Conservation (phyloP, 1,140 invertebrate genomes). For the Dendroctonus valens region DNA sequence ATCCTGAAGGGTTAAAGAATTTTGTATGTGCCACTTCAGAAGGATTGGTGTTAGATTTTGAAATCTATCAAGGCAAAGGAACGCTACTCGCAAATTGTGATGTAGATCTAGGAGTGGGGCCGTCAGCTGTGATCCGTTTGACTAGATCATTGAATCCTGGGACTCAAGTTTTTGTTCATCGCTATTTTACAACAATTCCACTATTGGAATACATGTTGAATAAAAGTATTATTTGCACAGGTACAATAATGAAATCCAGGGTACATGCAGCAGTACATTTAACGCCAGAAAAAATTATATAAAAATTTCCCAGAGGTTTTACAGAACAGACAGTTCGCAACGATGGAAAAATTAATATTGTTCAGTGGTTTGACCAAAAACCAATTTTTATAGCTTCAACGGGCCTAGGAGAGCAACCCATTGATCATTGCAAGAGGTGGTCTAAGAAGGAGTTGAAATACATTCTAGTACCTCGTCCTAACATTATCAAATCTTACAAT, state of each 20-base stretch:
- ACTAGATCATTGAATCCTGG: conserved; percentile 16
- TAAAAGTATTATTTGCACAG: conserved; percentile 5
- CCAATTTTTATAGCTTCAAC: conserved; percentile 30
- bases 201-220: conserved; percentile 24
- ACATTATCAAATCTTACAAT: conserved; percentile 49
- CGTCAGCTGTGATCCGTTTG: conserved; percentile 24
- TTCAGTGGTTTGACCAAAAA: conserved; percentile 34
- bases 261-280: conserved; percentile 17
- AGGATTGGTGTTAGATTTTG: conserved; percentile 29
- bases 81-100: conserved; percentile 4
- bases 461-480: conserved; percentile 44
- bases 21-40: conserved; percentile 29
- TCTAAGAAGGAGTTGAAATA: conserved; percentile 44
- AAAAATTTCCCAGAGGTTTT: conserved; percentile 17
- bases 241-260: conserved; percentile 20
- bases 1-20: conserved; percentile 31
- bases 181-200: conserved; percentile 30
- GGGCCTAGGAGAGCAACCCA: conserved; percentile 18
- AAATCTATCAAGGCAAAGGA: conserved; percentile 32
- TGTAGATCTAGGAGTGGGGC: conserved; percentile 22
- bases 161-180: conserved; percentile 24
- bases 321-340: conserved; percentile 13
- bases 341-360: conserved; percentile 29
- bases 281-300: conserved; percentile 25
- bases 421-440: conserved; percentile 39